Evolutionary conservation across 2,888 invertebrate genomes (phyloP), one percentile per base, ranked within the genome.

Genomic region (Archaeoteleia sp.): DNA sequence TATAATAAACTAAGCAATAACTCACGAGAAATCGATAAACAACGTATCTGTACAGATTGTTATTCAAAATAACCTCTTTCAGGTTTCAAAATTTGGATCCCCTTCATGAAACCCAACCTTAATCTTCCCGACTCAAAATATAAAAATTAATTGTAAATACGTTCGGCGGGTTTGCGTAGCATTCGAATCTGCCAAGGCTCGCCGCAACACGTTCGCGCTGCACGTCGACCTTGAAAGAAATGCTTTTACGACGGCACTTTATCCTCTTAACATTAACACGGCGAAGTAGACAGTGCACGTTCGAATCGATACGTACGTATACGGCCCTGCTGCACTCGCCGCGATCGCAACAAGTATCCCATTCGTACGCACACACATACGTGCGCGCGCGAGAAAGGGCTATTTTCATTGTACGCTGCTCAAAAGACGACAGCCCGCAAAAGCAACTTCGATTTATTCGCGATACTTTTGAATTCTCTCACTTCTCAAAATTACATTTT

Each of bases 261-360:
- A 63, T 55, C 63, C 63, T 63, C 55, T 63, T 63, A 63, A 49
- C 63, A 63, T 55, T 63, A 55, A 63, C 63, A 55, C 17, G 49
- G 63, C 30, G 35, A 43, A 54, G 54, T 42, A 58, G 42, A 17
- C 51, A 12, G 6, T 49, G 20, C 32, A 32, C 34, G 25, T 34
- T 27, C 7, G 14, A 55, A 62, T 62, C 63, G 32, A 63, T 63
- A 48, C 20, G 13, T 17, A 32, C 10, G 34, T 40, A 25, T 43
- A 45, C 32, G 35, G 15, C 23, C 15, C 20, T 35, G 60, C 32
- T 29, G 42, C 40, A 25, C 48, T 48, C 48, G 34, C 32, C 51
- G 37, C 37, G 30, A 30, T 39, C 45, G 43, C 51, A 37, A 43
- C 60, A 60, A 60, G 49, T 49, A 35, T 30, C 27, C 5, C 20